These are phyloP conservation scores for Netelia inedita DNA, from an alignment of 2,888 invertebrate genomes.

Conservation along the genomic window DNA sequence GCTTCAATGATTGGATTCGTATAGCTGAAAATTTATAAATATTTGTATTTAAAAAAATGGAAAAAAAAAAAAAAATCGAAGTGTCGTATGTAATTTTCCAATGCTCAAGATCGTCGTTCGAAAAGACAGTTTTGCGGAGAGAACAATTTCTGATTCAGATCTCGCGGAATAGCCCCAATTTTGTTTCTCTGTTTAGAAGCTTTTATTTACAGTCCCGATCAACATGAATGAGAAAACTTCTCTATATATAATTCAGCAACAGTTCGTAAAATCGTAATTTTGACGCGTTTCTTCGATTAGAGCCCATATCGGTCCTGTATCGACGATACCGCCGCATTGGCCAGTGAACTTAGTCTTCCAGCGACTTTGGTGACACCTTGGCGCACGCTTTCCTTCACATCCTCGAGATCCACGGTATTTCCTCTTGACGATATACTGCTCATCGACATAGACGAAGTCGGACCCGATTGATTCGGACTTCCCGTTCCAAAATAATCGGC, in stretches of 20 bases:
- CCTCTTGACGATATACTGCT: constrained; percentile 77
- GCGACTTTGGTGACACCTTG: constrained; percentile 99
- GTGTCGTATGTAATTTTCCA: too few species aligned
- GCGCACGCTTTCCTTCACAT: constrained; percentile 98
- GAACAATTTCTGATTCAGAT: neutral
- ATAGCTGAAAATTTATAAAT: constrained; percentile 76
- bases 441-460: constrained; percentile 80
- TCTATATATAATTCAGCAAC: constrained; percentile 74
- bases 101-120: neutral
- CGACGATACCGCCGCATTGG: constrained; percentile 97
- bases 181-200: constrained; percentile 70
- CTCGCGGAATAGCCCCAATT: constrained; percentile 19
- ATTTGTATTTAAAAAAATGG: constrained; percentile 75
- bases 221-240: constrained; percentile 76
- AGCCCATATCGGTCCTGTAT: constrained; percentile 90
- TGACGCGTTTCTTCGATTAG: constrained; percentile 70
- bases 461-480: constrained; percentile 81
- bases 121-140: neutral
- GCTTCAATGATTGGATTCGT: constrained; percentile 57
- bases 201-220: constrained; percentile 82
- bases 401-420: constrained; percentile 91
- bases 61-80: constrained; percentile 34
- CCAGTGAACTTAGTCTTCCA: constrained; percentile 97
- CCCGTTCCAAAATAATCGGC: constrained; percentile 96
- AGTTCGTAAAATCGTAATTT: constrained; percentile 70